Conservation (phyloP, 2,888 invertebrate genomes). For the Lampropteryx suffumata region DNA sequence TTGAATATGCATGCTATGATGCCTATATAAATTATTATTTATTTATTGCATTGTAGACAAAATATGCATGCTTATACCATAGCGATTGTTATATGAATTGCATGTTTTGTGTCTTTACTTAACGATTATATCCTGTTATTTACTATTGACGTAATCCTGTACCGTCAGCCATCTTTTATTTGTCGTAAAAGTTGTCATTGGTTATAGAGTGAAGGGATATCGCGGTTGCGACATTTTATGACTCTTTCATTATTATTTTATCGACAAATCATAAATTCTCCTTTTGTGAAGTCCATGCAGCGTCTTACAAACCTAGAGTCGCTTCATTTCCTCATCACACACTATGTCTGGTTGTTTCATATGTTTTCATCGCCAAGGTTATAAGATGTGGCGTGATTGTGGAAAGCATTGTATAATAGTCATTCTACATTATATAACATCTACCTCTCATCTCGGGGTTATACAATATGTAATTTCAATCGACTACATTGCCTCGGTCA, state of each 20-base stretch:
- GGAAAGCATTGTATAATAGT: constrained; percentile 19
- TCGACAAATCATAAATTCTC: too few species aligned
- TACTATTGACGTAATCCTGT: constrained; percentile 1
- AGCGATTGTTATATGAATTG: constrained; percentile 52
- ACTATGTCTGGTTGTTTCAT: constrained; percentile 19
- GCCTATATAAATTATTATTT: constrained; percentile 42
- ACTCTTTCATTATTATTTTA: too few species aligned
- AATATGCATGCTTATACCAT: constrained; percentile 51
- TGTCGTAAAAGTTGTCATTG: too few species aligned
- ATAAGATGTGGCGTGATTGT: constrained; percentile 32
- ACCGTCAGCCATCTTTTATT: constrained; percentile 7
- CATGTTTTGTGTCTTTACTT: constrained; percentile 63
- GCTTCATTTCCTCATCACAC: constrained; percentile 33
- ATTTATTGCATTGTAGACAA: constrained; percentile 54
- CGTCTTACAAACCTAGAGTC: constrained; percentile 27
- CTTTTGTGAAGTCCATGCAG: constrained; percentile 1
- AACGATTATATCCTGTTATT: constrained; percentile 15
- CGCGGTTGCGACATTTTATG: too few species aligned
- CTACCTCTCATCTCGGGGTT: constrained; percentile 67
- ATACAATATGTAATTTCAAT: constrained; percentile 38
- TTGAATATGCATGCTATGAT: constrained; percentile 54
- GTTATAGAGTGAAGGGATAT: too few species aligned
- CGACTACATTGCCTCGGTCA: constrained; percentile 21
- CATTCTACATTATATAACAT: constrained; percentile 72
- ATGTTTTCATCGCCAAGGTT: constrained; percentile 13